phyloP scores from a whole-genome alignment of 1,140 invertebrate genomes.

The Nasonia giraulti region DNA sequence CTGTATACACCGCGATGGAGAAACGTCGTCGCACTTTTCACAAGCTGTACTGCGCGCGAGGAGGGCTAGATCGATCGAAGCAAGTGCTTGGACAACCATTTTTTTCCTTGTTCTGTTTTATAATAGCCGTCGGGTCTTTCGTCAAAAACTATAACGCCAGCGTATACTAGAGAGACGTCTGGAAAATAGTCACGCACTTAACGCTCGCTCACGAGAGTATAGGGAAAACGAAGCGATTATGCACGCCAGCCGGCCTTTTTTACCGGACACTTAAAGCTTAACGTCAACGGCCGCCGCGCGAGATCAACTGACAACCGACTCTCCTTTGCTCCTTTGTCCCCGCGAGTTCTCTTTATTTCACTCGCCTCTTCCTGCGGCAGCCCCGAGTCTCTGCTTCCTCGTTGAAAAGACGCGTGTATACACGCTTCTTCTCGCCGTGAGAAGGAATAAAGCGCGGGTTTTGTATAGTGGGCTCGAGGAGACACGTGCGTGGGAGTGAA shows the following conservation, averaged over 20 bases:
- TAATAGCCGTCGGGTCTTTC: too few species aligned
- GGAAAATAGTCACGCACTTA: not conserved
- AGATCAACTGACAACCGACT: not conserved
- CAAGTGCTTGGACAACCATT: not conserved
- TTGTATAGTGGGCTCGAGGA: not conserved
- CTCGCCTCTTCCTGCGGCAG: too few species aligned
- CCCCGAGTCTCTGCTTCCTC: too few species aligned
- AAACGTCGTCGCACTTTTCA: not conserved
- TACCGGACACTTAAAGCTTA: not conserved
- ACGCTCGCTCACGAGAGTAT: not conserved
- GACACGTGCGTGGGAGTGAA: not conserved
- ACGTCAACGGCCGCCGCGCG: not conserved
- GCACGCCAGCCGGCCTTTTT: not conserved
- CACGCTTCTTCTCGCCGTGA: too few species aligned
- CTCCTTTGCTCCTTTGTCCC: not conserved
- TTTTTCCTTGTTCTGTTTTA: not conserved
- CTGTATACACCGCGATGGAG: not conserved
- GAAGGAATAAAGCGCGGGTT: not conserved
- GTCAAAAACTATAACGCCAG: too few species aligned
- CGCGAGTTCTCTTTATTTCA: not conserved
- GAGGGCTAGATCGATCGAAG: not conserved
- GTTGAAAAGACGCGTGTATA: too few species aligned
- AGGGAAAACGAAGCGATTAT: conserved; percentile 38
- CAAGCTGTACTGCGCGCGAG: not conserved
- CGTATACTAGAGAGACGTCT: too few species aligned